A percentile compares a stretch with the other conserved stretches of the same genome.
Evolutionary conservation across 2,888 invertebrate species (phyloP).

Genomic region (Thelaira solivaga): DNA sequence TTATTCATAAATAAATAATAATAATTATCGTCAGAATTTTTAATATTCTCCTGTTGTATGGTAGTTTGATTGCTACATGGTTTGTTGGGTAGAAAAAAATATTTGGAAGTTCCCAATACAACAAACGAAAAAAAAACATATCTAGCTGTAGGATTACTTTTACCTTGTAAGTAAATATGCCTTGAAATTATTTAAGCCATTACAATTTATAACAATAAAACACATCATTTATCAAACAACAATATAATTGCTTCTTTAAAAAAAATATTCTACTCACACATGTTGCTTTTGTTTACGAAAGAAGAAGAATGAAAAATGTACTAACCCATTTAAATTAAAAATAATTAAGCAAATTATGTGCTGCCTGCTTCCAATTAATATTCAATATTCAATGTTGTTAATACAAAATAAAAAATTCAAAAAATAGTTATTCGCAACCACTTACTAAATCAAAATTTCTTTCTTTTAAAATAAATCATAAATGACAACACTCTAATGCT

Average conservation of each 20-base stretch:
- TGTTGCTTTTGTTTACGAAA: conserved; percentile 40
- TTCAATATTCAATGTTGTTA: conserved; percentile 49
- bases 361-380: conserved; percentile 48
- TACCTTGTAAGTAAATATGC: too few species aligned
- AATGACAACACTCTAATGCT: conserved; percentile 71
- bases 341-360: conserved; percentile 38
- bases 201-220: background rate
- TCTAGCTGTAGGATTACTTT: too few species aligned
- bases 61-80: too few species aligned
- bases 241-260: conserved; percentile 1
- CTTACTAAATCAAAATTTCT: conserved; percentile 32
- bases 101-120: too few species aligned
- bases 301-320: background rate
- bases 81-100: too few species aligned
- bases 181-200: background rate
- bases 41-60: too few species aligned
- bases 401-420: conserved; percentile 27
- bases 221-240: conserved; percentile 1
- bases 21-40: too few species aligned
- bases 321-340: conserved; percentile 23
- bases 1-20: too few species aligned
- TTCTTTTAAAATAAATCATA: conserved; percentile 35
- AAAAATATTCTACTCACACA: conserved; percentile 19
- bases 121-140: too few species aligned
- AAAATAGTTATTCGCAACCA: too few species aligned